Evolutionary conservation across 2,797 vertebrate species (phyloP).

Genomic region (Catamblyrhynchus diadema): DNA sequence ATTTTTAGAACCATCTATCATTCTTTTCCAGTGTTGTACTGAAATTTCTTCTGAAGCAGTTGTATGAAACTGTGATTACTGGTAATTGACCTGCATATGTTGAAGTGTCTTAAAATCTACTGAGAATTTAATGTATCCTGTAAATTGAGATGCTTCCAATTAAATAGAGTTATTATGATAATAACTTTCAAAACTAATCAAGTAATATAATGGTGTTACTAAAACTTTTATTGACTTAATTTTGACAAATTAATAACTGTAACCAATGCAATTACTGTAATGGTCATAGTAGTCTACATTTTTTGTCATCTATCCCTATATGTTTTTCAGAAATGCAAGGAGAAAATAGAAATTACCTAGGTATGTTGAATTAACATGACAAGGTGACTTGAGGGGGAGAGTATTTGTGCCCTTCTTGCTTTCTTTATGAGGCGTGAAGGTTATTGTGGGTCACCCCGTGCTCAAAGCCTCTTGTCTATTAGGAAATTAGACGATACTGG

Average conservation of each 20-base stretch:
- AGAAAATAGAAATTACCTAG: slow-evolving; percentile 21
- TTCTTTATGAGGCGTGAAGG: neutral
- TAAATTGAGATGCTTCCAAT: slow-evolving; percentile 76
- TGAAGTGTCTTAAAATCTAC: slow-evolving; percentile 66
- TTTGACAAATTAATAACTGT: slow-evolving; percentile 74
- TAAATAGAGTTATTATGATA: slow-evolving; percentile 71
- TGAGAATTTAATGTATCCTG: slow-evolving; percentile 73
- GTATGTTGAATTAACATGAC: neutral
- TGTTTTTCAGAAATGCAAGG: slow-evolving; percentile 10
- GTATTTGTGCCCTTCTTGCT: neutral
- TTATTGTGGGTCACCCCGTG: neutral
- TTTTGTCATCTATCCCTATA: slow-evolving; percentile 34
- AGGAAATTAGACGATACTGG: neutral
- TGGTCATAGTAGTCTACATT: slow-evolving; percentile 50
- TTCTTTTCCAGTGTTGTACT: slow-evolving; percentile 25
- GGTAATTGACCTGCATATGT: slow-evolving; percentile 74
- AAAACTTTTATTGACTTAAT: slow-evolving; percentile 68
- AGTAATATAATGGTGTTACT: slow-evolving; percentile 62
- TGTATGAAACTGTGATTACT: slow-evolving; percentile 65
- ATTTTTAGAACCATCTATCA: slow-evolving; percentile 26
- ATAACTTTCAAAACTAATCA: slow-evolving; percentile 75
- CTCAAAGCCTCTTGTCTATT: neutral
- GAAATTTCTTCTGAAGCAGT: slow-evolving; percentile 56
- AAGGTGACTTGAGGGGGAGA: neutral
- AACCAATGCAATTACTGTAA: slow-evolving; percentile 56